phyloP scores from a whole-genome alignment of 1,140 invertebrate species.

The Campoletis sonorensis region DNA sequence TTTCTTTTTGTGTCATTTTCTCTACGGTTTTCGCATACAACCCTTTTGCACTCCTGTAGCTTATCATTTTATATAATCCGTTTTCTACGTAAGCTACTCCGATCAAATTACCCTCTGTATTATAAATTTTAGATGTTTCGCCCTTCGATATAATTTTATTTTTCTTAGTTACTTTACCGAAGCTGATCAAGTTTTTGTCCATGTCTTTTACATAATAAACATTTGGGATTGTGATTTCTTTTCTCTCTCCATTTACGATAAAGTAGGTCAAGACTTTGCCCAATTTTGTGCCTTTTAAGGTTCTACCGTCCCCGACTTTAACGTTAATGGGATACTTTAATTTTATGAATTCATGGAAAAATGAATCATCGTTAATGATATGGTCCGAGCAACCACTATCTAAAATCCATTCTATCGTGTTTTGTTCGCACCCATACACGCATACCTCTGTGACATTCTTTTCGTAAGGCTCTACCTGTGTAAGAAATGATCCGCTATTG shows the following conservation, averaged over 20 bases:
- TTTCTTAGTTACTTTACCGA: conserved; percentile 48
- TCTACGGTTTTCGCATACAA: background rate
- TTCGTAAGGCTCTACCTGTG: conserved; percentile 39
- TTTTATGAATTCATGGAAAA: conserved; percentile 46
- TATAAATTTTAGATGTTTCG: conserved; percentile 46
- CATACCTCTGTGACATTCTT: background rate
- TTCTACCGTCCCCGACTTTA: conserved; percentile 57
- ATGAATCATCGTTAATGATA: conserved; percentile 53
- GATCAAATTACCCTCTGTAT: conserved; percentile 40
- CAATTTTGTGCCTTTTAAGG: conserved; percentile 55
- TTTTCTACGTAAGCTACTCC: conserved; percentile 47
- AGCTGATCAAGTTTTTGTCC: conserved; percentile 54
- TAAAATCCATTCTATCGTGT: conserved; percentile 55
- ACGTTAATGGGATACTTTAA: conserved; percentile 54
- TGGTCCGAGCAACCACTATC: conserved; percentile 56
- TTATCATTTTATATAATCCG: conserved; percentile 49
- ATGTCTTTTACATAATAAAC: conserved; percentile 53
- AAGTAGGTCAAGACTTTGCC: conserved; percentile 52
- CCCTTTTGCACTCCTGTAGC: conserved; percentile 29
- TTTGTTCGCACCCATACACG: conserved; percentile 33
- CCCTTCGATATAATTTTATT: conserved; percentile 49
- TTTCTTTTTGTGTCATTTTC: conserved; percentile 52
- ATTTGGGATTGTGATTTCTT: conserved; percentile 44
- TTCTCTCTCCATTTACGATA: conserved; percentile 42
- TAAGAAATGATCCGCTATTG: conserved; percentile 29